Conservation (phyloP, 2,797 vertebrate species). For the Gouania willdenowi region DNA sequence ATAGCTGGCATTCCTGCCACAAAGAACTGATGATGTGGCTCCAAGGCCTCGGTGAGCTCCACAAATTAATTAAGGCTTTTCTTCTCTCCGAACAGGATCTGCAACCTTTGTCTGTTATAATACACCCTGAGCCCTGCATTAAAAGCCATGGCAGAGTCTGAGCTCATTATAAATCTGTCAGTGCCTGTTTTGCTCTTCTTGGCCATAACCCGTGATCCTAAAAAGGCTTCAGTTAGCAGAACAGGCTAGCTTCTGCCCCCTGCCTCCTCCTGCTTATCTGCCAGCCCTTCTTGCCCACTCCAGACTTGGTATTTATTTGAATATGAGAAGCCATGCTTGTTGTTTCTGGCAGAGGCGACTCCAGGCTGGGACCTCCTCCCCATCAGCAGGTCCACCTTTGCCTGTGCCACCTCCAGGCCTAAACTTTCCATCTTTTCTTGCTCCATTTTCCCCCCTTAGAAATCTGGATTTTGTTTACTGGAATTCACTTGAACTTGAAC, state of each 20-base stretch:
- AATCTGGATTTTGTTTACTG: constrained; percentile 29
- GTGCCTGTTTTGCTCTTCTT: constrained; percentile 58
- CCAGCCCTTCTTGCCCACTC: constrained; percentile 44
- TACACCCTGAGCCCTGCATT: constrained; percentile 63
- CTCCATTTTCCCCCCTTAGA: constrained; percentile 41
- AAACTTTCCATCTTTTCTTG: constrained; percentile 8
- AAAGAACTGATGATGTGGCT: constrained; percentile 77
- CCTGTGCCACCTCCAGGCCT: constrained; percentile 6
- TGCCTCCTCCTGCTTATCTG: constrained; percentile 54
- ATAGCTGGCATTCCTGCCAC: constrained; percentile 83
- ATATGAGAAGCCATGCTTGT: constrained; percentile 73
- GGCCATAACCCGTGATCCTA: constrained; percentile 31
- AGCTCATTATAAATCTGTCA: constrained; percentile 68
- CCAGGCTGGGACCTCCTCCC: constrained; percentile 29
- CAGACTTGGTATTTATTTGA: constrained; percentile 74
- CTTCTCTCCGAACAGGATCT: constrained; percentile 44
- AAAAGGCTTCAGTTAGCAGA: constrained; percentile 53
- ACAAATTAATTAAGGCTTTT: constrained; percentile 80
- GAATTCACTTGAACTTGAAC: constrained; percentile 61
- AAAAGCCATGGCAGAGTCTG: constrained; percentile 52
- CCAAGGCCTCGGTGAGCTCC: constrained; percentile 63
- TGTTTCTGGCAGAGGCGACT: constrained; percentile 68
- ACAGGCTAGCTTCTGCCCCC: constrained; percentile 36
- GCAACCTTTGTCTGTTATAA: constrained; percentile 59
- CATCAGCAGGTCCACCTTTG: constrained; percentile 6